phyloP scores from a whole-genome alignment of 2,113 vertebrate species.

The Petroica traversi region DNA sequence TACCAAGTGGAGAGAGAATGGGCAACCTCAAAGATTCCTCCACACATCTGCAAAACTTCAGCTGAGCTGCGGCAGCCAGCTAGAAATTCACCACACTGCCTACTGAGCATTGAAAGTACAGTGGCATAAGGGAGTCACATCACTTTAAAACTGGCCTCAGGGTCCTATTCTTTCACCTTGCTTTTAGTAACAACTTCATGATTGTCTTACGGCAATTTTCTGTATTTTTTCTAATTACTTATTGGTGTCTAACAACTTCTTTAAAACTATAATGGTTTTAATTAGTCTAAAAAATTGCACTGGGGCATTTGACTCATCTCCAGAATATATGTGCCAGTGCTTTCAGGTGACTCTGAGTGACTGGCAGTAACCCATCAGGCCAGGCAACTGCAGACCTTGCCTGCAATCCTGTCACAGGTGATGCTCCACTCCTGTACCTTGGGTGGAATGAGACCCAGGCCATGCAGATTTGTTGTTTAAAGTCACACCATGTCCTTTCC shows the following conservation, averaged over 20 bases:
- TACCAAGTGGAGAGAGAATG: background rate
- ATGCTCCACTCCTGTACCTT: background rate
- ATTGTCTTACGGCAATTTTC: background rate
- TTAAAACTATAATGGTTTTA: background rate
- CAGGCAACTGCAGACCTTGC: background rate
- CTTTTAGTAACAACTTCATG: background rate
- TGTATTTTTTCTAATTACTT: background rate
- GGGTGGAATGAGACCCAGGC: background rate
- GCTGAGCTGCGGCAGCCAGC: background rate
- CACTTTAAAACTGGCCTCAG: background rate
- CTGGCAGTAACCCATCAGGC: background rate
- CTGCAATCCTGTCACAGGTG: background rate
- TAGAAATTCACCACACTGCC: background rate
- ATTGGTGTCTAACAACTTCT: background rate
- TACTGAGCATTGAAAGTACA: background rate
- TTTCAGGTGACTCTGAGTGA: background rate
- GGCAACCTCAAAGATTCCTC: background rate
- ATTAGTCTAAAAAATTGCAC: background rate
- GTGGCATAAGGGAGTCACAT: background rate
- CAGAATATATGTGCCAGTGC: background rate
- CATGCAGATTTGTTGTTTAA: background rate
- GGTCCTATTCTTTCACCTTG: background rate
- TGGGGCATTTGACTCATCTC: background rate
- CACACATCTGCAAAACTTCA: background rate
- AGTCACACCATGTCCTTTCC: background rate